Conservation (phyloP, 2,113 vertebrate species). For the Dolichotis patagonum region DNA sequence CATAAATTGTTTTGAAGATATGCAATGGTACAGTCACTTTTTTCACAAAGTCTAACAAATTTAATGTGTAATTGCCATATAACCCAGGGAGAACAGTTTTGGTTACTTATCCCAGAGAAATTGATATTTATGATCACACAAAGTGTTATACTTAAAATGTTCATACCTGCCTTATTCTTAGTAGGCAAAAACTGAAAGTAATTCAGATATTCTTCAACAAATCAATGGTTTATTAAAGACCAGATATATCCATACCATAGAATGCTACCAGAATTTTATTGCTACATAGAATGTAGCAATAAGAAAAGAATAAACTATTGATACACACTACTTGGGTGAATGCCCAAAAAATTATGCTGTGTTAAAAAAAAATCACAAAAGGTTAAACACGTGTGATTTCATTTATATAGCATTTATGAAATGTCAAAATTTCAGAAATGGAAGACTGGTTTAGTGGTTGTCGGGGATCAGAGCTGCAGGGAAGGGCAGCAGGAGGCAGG, state of each 20-base stretch:
- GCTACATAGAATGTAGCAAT: background rate
- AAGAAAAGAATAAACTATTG: background rate
- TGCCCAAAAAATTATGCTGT: background rate
- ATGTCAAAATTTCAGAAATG: constrained; percentile 24
- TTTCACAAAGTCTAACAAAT: background rate
- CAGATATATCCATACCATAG: background rate
- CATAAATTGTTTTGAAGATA: background rate
- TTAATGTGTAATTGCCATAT: background rate
- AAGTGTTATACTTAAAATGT: background rate
- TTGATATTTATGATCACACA: background rate
- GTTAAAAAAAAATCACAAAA: background rate
- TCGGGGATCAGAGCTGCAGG: background rate
- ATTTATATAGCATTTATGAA: constrained; percentile 10
- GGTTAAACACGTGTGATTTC: background rate
- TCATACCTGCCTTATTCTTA: constrained; percentile 2
- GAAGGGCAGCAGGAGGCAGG: background rate
- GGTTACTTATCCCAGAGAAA: background rate
- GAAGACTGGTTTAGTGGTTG: background rate
- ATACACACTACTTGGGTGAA: background rate
- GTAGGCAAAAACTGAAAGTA: background rate
- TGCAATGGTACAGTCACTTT: background rate
- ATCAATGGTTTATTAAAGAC: background rate
- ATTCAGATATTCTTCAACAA: background rate
- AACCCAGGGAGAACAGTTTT: background rate
- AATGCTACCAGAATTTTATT: background rate